Evolutionary conservation across 2,797 vertebrate genomes (phyloP).

Genomic region (Halcyon smyrnensis): DNA sequence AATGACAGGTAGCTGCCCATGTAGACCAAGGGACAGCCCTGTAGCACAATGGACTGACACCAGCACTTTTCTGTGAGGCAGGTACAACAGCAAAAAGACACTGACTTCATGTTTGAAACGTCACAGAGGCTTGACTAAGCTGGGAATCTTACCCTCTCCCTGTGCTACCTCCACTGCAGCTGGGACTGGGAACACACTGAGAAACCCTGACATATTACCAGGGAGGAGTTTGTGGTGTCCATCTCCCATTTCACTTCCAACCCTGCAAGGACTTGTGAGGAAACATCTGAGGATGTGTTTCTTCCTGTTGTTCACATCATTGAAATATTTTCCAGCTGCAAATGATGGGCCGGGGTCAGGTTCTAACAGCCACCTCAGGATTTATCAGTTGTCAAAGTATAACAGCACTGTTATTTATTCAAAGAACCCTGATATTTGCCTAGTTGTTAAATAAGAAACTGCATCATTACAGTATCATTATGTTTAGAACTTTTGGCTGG

Average conservation of each 20-base stretch:
- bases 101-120: neutral
- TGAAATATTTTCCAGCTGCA: neutral
- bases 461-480: neutral
- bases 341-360: neutral
- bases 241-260: neutral
- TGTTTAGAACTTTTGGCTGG: neutral
- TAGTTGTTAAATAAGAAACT: neutral
- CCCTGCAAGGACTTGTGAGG: neutral
- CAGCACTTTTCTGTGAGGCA: neutral
- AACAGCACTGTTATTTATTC: neutral
- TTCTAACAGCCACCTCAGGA: neutral
- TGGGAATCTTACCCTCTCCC: neutral
- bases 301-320: neutral
- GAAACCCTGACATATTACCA: neutral
- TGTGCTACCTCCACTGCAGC: neutral
- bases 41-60: accelerated
- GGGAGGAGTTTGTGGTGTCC: too few species aligned
- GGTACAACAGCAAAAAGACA: neutral
- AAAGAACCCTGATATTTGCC: neutral
- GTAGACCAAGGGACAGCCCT: neutral
- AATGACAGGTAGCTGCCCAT: neutral
- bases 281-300: neutral
- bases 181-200: accelerated
- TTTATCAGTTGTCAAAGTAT: neutral
- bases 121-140: neutral